Percentiles rank a stretch among this genome's conserved stretches.
Evolutionary conservation across 2,888 invertebrate species (phyloP).

Genomic region (Euzophera pinguis): DNA sequence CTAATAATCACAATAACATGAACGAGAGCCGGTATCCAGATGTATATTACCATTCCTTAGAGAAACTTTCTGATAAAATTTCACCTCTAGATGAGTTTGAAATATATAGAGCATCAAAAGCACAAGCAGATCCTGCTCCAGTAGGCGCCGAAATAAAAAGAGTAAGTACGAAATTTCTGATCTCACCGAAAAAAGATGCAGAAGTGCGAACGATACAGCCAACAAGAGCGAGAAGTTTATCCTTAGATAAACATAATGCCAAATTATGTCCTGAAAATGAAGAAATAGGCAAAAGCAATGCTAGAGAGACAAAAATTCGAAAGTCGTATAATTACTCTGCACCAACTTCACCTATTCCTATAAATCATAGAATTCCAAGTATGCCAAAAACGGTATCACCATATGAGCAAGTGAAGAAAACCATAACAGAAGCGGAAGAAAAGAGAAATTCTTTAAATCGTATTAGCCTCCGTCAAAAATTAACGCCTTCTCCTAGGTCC

Average conservation of each 20-base stretch:
- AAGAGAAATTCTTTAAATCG: slow-evolving; percentile 56
- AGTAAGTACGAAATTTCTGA: slow-evolving; percentile 66
- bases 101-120: slow-evolving; percentile 55
- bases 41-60: slow-evolving; percentile 69
- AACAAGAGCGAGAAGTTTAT: slow-evolving; percentile 63
- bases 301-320: slow-evolving; percentile 25
- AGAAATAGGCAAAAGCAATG: slow-evolving; percentile 19
- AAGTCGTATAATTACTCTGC: slow-evolving; percentile 71
- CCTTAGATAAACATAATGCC: slow-evolving; percentile 46
- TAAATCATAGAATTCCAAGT: slow-evolving; percentile 56
- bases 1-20: slow-evolving; percentile 24
- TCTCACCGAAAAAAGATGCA: slow-evolving; percentile 73
- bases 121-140: slow-evolving; percentile 50
- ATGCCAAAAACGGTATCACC: slow-evolving; percentile 70
- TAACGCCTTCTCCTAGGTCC: slow-evolving; percentile 37
- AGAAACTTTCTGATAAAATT: slow-evolving; percentile 55
- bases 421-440: slow-evolving; percentile 62
- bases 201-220: slow-evolving; percentile 68
- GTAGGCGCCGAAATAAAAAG: slow-evolving; percentile 73
- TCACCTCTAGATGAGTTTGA: slow-evolving; percentile 52
- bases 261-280: slow-evolving; percentile 18
- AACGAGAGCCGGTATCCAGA: slow-evolving; percentile 45
- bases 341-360: slow-evolving; percentile 63
- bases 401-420: slow-evolving; percentile 61
- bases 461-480: slow-evolving; percentile 37